A percentile compares a stretch with the other conserved stretches of the same genome.
Evolutionary conservation across 2,113 vertebrate genomes (phyloP).

Genomic region (Pteruthius melanotis): DNA sequence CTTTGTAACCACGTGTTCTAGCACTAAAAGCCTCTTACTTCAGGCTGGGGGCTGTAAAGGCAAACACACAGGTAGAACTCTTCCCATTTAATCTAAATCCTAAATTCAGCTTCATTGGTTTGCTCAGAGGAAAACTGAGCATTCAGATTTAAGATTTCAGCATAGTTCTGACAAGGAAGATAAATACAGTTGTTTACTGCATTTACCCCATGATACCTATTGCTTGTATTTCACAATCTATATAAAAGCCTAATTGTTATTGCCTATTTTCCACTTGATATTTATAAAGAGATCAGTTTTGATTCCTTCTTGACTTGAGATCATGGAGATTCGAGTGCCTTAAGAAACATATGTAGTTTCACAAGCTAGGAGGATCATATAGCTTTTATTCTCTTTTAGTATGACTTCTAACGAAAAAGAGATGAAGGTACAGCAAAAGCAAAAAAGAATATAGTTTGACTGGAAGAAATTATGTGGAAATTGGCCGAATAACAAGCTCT

Average conservation of each 20-base stretch:
- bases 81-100: neutral
- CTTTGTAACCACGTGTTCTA: neutral
- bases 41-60: neutral
- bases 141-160: neutral
- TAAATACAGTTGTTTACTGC: neutral
- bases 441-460: neutral
- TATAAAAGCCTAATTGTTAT: neutral
- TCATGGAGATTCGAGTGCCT: neutral
- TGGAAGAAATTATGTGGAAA: neutral
- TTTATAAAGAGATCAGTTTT: neutral
- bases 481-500: neutral
- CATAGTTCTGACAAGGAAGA: neutral
- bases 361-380: neutral
- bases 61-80: neutral
- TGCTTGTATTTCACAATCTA: neutral
- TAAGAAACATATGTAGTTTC: neutral
- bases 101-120: neutral
- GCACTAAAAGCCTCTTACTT: neutral
- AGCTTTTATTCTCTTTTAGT: neutral
- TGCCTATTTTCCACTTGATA: neutral
- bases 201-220: neutral
- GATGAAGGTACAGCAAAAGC: neutral
- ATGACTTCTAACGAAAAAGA: neutral
- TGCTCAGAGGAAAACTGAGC: neutral
- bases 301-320: neutral